Conservation (phyloP, 1,140 invertebrate genomes). For the Bombus picipes region DNA sequence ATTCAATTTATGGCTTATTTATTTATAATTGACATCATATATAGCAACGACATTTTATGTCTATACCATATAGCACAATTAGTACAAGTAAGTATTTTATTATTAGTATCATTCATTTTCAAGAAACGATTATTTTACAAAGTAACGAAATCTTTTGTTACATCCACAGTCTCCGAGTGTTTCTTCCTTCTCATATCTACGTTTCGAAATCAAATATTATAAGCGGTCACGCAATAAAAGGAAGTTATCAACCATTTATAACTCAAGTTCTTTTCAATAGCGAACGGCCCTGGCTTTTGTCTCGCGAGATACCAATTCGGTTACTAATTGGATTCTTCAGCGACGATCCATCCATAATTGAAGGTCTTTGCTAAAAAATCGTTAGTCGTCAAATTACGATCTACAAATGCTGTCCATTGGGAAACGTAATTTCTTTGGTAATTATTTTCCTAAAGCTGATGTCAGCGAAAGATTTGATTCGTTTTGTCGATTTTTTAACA, state of each 20-base stretch:
- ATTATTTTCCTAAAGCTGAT: neutral
- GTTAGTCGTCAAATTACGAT: neutral
- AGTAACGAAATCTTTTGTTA: no score
- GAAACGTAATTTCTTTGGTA: neutral
- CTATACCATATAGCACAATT: no score
- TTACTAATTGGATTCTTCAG: slow-evolving; percentile 12
- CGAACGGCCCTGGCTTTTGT: neutral
- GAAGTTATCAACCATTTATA: neutral
- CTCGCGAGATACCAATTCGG: neutral
- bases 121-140: no score
- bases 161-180: no score
- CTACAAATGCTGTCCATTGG: neutral
- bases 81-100: no score
- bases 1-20: no score
- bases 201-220: no score
- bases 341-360: neutral
- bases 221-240: neutral
- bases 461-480: neutral
- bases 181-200: no score
- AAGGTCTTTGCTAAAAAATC: neutral
- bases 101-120: no score
- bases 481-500: neutral
- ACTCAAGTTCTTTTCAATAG: neutral
- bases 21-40: no score
- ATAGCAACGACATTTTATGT: no score